Conservation (phyloP, 2,113 vertebrate genomes). For the Cyanoramphus novaezelandiae region DNA sequence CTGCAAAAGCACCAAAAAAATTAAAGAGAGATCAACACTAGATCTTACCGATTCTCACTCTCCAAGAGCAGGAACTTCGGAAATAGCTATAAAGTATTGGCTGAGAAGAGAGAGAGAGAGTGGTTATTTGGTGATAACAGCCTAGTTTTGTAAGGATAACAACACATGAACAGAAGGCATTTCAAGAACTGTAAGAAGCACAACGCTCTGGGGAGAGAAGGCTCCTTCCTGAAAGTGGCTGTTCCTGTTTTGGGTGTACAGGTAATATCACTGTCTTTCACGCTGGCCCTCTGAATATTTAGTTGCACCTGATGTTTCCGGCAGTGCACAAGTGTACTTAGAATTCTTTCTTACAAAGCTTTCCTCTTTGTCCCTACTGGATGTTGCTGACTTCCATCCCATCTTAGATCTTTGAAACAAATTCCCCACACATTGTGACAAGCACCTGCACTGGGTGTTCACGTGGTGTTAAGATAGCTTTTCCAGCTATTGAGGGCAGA, state of each 20-base stretch:
- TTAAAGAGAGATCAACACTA: not conserved
- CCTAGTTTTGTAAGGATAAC: not conserved
- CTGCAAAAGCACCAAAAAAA: not conserved
- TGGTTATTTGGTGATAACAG: not conserved
- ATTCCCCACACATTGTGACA: not conserved
- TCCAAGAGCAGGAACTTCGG: conserved; percentile 97
- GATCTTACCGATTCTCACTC: conserved; percentile 92
- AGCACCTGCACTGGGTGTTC: not conserved
- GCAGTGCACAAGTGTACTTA: not conserved
- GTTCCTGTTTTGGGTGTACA: not conserved
- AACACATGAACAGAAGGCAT: not conserved
- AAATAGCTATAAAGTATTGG: conserved; percentile 93
- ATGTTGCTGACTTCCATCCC: not conserved
- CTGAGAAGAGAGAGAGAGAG: conserved; percentile 65
- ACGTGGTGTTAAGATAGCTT: not conserved
- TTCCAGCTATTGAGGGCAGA: not conserved
- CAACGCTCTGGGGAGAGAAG: not conserved
- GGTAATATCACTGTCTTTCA: not conserved
- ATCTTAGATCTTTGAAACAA: not conserved
- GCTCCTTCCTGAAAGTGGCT: not conserved
- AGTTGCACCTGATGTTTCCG: not conserved
- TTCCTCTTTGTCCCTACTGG: not conserved
- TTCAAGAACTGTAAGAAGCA: not conserved
- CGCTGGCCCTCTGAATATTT: not conserved
- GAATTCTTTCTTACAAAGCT: not conserved